Conservation (phyloP, 1,140 invertebrate species). For the Oreohelix idahoensis region DNA sequence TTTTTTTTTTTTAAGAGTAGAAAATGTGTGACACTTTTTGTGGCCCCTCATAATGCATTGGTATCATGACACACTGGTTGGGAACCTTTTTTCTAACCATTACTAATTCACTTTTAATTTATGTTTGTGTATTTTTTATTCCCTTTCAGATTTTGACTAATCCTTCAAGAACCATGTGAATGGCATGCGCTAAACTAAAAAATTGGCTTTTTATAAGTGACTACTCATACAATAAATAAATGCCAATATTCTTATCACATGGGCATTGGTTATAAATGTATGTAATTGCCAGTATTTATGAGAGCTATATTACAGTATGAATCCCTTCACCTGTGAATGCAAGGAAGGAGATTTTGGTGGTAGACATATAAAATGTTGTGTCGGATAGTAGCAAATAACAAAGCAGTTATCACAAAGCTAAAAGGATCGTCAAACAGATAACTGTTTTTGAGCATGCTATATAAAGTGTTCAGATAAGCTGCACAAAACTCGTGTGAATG, state of each 20-base stretch:
- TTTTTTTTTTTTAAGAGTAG: too few species aligned
- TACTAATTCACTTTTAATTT: background rate
- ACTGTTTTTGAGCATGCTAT: background rate
- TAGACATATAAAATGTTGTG: background rate
- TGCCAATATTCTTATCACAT: background rate
- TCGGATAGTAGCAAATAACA: background rate
- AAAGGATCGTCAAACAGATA: background rate
- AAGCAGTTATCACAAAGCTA: background rate
- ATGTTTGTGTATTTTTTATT: background rate
- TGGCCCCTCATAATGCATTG: too few species aligned
- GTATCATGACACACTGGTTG: too few species aligned
- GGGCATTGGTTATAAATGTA: background rate
- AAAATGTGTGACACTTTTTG: too few species aligned
- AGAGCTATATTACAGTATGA: background rate
- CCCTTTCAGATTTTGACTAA: background rate
- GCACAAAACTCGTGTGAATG: background rate
- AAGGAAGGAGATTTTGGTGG: background rate
- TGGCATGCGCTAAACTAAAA: background rate
- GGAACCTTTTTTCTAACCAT: background rate
- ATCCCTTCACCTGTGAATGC: background rate
- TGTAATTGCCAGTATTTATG: background rate
- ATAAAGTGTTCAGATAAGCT: background rate
- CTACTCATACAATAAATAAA: background rate
- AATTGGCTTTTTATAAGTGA: background rate
- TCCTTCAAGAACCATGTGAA: slow-evolving; percentile 1